These are phyloP conservation scores for Platycercus adscitus DNA, from an alignment of 2,113 vertebrate genomes.

Conservation along the genomic window DNA sequence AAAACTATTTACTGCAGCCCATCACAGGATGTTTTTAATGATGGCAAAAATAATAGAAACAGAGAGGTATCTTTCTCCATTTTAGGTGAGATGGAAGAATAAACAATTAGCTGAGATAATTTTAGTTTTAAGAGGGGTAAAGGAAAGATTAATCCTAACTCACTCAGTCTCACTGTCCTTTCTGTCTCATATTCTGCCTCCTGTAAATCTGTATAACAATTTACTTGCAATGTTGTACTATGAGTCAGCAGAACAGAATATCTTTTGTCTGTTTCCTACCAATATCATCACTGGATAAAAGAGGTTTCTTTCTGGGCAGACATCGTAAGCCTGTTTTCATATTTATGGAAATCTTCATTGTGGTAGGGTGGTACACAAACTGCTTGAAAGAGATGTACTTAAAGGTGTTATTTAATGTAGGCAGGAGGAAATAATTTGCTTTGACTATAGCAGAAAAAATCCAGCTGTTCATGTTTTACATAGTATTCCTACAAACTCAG, in stretches of 20 bases:
- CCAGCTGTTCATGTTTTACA: not conserved
- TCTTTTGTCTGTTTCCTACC: not conserved
- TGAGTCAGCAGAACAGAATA: not conserved
- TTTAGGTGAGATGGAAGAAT: not conserved
- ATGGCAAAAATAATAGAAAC: not conserved
- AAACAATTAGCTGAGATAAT: not conserved
- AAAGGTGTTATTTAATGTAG: not conserved
- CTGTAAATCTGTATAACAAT: not conserved
- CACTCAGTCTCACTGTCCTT: not conserved
- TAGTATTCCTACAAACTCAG: not conserved
- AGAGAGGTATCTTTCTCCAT: not conserved
- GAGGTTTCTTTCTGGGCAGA: not conserved
- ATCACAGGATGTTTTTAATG: not conserved
- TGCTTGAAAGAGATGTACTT: not conserved
- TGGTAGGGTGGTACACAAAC: not conserved
- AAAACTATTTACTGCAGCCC: not conserved
- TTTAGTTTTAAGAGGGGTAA: not conserved
- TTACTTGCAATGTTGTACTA: not conserved
- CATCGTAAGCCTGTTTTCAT: not conserved
- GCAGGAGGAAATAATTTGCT: not conserved
- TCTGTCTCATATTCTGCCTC: not conserved
- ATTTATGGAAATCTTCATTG: not conserved
- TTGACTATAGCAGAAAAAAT: not conserved
- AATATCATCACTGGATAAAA: not conserved
- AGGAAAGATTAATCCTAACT: not conserved